Evolutionary conservation across 2,888 invertebrate species (phyloP).

Genomic region (Drosophila eohydei): DNA sequence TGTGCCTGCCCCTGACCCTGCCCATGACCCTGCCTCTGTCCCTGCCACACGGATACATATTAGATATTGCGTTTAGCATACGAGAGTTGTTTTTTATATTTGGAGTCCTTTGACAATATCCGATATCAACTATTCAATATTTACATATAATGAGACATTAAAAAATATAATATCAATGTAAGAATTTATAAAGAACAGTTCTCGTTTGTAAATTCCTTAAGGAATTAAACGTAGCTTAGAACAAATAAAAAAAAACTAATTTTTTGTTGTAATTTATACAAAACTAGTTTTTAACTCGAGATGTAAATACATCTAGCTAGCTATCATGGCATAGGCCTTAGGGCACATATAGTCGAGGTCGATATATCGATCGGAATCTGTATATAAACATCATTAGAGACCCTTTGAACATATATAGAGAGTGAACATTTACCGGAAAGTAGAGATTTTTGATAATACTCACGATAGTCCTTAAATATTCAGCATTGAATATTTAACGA

Average conservation of each 20-base stretch:
- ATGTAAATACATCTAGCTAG: constrained; percentile 25
- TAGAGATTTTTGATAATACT: constrained; percentile 57
- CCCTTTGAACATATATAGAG: constrained; percentile 71
- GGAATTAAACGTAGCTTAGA: constrained; percentile 4
- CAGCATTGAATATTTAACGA: constrained; percentile 66
- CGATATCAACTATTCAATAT: too few relatives aligned
- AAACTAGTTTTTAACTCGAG: constrained; percentile 9
- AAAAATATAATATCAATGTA: background rate
- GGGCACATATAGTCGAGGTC: background rate
- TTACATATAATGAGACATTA: too few relatives aligned
- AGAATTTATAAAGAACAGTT: background rate
- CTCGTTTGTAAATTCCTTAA: background rate
- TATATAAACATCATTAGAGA: constrained; percentile 14
- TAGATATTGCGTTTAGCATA: background rate
- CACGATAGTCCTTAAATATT: constrained; percentile 74
- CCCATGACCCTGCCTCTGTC: too few relatives aligned
- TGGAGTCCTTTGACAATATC: background rate
- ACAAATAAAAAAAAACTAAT: too few relatives aligned
- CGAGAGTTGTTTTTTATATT: constrained; percentile 1
- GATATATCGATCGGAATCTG: background rate
- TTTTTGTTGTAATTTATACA: background rate
- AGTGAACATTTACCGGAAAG: constrained; percentile 83
- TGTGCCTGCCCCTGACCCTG: too few relatives aligned
- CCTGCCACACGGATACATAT: background rate
- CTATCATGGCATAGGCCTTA: constrained; percentile 12